Conservation (phyloP, 2,797 vertebrate genomes). For the Gymnothorax reevesii region DNA sequence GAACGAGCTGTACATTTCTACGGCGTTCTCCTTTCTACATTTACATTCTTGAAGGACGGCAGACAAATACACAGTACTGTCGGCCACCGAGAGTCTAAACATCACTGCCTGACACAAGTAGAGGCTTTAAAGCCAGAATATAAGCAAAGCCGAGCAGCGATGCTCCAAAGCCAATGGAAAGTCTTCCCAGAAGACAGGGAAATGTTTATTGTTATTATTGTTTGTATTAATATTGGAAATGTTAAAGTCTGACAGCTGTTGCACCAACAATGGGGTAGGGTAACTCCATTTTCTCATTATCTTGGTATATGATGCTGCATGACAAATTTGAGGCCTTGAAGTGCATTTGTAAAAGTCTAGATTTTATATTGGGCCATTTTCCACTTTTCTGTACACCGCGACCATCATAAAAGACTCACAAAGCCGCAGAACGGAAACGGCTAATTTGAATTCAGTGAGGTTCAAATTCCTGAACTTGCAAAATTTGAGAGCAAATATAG, state of each 20-base stretch:
- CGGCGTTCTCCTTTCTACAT: not conserved
- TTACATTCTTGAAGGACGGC: not conserved
- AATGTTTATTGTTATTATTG: too few species aligned
- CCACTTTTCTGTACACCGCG: not conserved
- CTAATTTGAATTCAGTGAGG: conserved; percentile 12
- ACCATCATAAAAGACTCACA: conserved; percentile 5
- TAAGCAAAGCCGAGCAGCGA: too few species aligned
- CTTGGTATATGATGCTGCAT: too few species aligned
- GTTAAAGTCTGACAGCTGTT: too few species aligned
- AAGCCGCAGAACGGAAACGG: not conserved
- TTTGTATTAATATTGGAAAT: too few species aligned
- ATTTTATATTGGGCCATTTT: not conserved
- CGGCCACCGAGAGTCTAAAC: not conserved
- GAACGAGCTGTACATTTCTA: not conserved
- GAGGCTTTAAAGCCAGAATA: too few species aligned
- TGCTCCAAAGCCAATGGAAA: too few species aligned
- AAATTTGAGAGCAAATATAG: not conserved
- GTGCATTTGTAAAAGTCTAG: too few species aligned
- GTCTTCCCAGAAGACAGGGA: too few species aligned
- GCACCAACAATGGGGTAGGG: too few species aligned
- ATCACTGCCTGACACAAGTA: not conserved
- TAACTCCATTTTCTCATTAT: too few species aligned
- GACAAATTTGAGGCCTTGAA: too few species aligned
- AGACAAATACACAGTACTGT: not conserved
- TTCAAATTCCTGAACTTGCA: conserved; percentile 1